Base-by-base conservation (phyloP, 2,113 vertebrate species). In the Gadus macrocephalus region DNA sequence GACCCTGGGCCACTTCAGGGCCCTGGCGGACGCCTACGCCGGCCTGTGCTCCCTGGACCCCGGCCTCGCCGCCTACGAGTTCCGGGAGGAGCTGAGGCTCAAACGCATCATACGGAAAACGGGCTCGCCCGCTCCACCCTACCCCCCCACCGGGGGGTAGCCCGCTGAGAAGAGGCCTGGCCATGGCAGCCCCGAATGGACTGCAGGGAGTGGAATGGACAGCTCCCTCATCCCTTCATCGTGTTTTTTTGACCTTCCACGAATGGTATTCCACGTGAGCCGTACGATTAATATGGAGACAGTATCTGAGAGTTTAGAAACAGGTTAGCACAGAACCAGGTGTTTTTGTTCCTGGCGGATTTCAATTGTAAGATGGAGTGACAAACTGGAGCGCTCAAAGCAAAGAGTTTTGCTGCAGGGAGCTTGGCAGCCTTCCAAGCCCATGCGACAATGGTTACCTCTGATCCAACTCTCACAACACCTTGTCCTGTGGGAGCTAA, bases 81-180 rank as follows among this genome's bases (percentile, higher is more conserved):
- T 92, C 85, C 93, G 97, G 84, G 93, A 97, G 49, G 96, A 98
- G 72, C 92, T 95, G 64, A 86, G 22, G 75, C 81, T 88, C 67
- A 94, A 85, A 56, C 88, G 80, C 35, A 6, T 79, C 1, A 0
- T 22, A 7, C 77, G 19, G 71, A 15, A 19, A 49, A 49, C n/a
- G 15, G 70, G 68, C 0, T 8, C 20, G 15, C 17, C 58, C 17
- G 9, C 58, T 8, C 11, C 58, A 15, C 56, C 56, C 75, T 28
- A 61, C 71, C 28, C 31, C 38, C 38, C 38, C 2, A 25, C 25
- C 25, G 25, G 25, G 25, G 25, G 27, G 64, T 66, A 74, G 38
- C 63, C 71, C 22, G 31, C 22, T 31, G 31, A 62, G 68, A 83
- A 84, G 89, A 53, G 74, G 79, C 66, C 49, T 70, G 55, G 38